Percentiles rank a stretch among this genome's conserved stretches.
phyloP scores from a whole-genome alignment of 2,888 invertebrate genomes.

The Cantharis nigra region DNA sequence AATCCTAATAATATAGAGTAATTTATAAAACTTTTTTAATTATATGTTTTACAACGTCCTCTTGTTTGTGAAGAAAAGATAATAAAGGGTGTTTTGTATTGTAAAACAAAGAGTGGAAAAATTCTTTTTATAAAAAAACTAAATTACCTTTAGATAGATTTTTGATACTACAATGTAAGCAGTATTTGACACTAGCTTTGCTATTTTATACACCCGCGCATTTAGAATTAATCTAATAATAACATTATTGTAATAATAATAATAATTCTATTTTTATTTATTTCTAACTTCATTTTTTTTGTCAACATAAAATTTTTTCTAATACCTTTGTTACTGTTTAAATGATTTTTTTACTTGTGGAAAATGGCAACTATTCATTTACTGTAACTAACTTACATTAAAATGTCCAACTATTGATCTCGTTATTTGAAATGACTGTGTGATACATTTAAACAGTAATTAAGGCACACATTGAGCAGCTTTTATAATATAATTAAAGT shows the following conservation, averaged over 20 bases:
- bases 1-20: neutral
- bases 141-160: conserved; percentile 29
- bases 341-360: conserved; percentile 5
- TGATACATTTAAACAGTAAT: conserved; percentile 22
- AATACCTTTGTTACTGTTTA: conserved; percentile 23
- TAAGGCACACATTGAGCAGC: conserved; percentile 22
- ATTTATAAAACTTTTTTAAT: neutral
- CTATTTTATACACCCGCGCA: conserved; percentile 36
- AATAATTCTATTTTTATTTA: conserved; percentile 22
- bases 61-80: neutral
- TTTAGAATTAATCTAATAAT: conserved; percentile 17
- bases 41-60: neutral
- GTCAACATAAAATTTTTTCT: conserved; percentile 2
- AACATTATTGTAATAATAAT: conserved; percentile 5
- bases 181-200: conserved; percentile 38
- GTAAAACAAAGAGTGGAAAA: conserved; percentile 14
- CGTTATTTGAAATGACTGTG: conserved; percentile 7
- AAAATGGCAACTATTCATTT: neutral
- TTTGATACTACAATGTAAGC: conserved; percentile 37
- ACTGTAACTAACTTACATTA: neutral
- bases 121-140: conserved; percentile 7
- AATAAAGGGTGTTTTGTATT: conserved; percentile 7
- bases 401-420: conserved; percentile 1
- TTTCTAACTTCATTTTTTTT: conserved; percentile 16
- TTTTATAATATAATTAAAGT: conserved; percentile 24